Base-by-base conservation (phyloP, 92 coral and sea anemone genomes). In the Palythoa heliodiscus region DNA sequence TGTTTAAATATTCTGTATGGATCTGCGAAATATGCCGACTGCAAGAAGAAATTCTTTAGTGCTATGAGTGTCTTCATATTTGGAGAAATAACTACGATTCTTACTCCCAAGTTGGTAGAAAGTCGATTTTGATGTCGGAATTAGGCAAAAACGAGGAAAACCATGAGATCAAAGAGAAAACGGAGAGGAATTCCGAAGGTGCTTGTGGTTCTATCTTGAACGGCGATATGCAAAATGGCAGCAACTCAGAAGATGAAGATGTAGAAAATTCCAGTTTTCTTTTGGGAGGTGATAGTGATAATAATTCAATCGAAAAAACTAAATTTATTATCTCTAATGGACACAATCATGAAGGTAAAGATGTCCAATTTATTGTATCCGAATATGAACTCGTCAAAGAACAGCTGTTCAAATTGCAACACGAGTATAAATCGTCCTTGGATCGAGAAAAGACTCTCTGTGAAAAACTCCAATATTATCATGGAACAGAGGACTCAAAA, bases 371-470 rank as follows among this genome's bases (percentile, higher is more conserved):
- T 77, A 86, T 92, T 68, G 67, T 92, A 75, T 69, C 87, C 2
- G 98, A 94, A 80, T 90, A 94, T 75, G 95, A 92, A 88, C 89
- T 84, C 17, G 87, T 88, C 3, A 91, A 87, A 64, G 91, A 88
- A 52, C 95, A 97, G 63, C 71, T 97, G 19, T 75, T 92, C 24
- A 94, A 89, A 63, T 79, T 93, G 20, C 95, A 92, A 87, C 87
- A 69, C 4, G 96, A 96, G 37, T 91, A 91, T 78, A 89, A 83
- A 54, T 86, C 87, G 39, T 91, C 98, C 15, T 72, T 94, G 75
- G 92, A 92, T 80, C 90, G 98, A 68, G 98, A 96, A 74, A 86
- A 88, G 67, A 84, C 86, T 55, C 86, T 94, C 78, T 91, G 93
- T 48, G 91, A 91, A 17, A 94, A 89, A 87, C 73, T 94, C 60